Evolutionary conservation across 2,797 vertebrate genomes (phyloP), one percentile per base, ranked within the genome.

Genomic region (Lates japonicus): DNA sequence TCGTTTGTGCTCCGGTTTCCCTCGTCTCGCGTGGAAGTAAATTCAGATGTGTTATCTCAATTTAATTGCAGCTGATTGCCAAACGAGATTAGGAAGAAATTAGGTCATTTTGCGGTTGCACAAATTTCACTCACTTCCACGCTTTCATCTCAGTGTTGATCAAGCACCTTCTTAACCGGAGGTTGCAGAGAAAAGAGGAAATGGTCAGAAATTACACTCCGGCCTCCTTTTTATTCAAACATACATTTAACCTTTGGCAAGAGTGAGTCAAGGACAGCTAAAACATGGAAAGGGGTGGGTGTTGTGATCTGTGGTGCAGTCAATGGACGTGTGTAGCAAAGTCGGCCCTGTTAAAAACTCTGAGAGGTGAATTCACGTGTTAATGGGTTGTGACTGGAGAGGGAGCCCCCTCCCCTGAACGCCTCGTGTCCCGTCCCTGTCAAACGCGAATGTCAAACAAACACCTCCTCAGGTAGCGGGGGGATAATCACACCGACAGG

Each of bases 391-490:
- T 96, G 95, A 95, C 95, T 95, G 93, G 91, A 92, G 89, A 87
- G 93, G 89, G 94, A 93, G 92, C 91, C 92, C 90, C 90, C 78
- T 49, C 83, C 73, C 52, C 85, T 54, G 75, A 88, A 87, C 88
- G 91, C 91, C 92, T 92, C 85, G 78, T 85, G 94, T 96, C 95
- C 95, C 90, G 88, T 82, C 88, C 93, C 95, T 95, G 96, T 96
- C 96, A 96, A 93, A 95, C 90, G 93, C 88, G 91, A 94, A 92
- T 95, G 96, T 96, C 95, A 96, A 96, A 96, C 96, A 96, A 96
- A 96, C 96, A 95, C 96, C 94, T 96, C 95, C 94, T 96, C 95
- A 95, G 95, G 95, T 96, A 96, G 91, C 89, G 78, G 83, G 90
- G 93, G 91, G 92, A 93, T 96, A 96, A 97, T 96, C 94, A 93